Base-by-base conservation (phyloP, 2,797 vertebrate genomes). In the Threskiornis aethiopicus region DNA sequence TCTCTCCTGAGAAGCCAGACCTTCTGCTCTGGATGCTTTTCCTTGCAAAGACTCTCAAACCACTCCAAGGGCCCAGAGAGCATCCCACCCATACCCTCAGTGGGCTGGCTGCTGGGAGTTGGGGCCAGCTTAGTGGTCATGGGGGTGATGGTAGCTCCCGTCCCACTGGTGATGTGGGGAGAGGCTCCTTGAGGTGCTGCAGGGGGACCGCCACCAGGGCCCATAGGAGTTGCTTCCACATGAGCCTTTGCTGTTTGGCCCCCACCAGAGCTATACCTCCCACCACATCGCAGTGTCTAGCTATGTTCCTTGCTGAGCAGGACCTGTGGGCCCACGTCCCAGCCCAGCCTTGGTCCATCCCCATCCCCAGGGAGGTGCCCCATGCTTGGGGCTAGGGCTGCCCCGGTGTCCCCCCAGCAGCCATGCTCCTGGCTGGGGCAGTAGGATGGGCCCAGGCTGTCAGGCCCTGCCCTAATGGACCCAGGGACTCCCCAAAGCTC, bases 121-220 rank as follows among this genome's bases (percentile, higher is more conserved):
- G 1, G 33, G 22, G 33, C 5, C 20, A 76, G 14, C 11, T 79
- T 29, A 16, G 19, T 24, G 39, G 13, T 14, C 4, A 7, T 16
- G 24, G 9, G 8, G 15, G 7, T 29, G 22, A 67, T 11, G 39
- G 15, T 42, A 66, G 42, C 13, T 7, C 31, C 21, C 2, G 5
- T 75, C 37, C 28, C 35, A 49, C 37, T 18, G 25, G 10, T 28
- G 21, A 57, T 29, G 16, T 13, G 10, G 6, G 31, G 29, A 66
- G 19, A 70, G 9, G 4, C 4, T 82, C 21, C 29, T 29, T 35
- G 39, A 84, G 13, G 21, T 11, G 8, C 18, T 31, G 46, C 0
- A 1, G 3, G 3, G 11, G 3, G 3, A 9, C 24, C 1, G 2
- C 16, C 12, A 58, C n/a, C 37, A 47, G 29, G 52, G 28, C 6